These are phyloP conservation scores for Actenoides hombroni DNA, from an alignment of 2,113 vertebrate genomes.

Conservation along the genomic window DNA sequence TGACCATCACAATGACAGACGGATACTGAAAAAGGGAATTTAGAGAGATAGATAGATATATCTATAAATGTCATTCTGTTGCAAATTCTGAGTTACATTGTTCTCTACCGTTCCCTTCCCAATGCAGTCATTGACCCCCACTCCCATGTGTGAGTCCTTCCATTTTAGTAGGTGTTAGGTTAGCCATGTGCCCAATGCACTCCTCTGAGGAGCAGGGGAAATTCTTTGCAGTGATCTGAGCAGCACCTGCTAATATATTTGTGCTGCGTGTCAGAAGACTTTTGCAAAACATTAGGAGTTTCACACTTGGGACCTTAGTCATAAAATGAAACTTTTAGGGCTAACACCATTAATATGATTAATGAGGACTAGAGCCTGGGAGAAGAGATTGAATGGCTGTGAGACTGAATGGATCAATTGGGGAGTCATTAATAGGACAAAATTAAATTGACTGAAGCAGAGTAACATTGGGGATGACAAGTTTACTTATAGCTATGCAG, in stretches of 20 bases:
- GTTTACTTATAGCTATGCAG: constrained; percentile 9
- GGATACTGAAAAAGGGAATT: not conserved
- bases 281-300: not conserved
- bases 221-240: not conserved
- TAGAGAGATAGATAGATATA: not conserved
- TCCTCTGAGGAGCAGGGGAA: not conserved
- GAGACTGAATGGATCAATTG: not conserved
- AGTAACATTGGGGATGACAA: constrained; percentile 3
- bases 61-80: not conserved
- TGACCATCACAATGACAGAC: not conserved
- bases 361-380: constrained; percentile 7
- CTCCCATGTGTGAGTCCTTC: not conserved
- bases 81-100: not conserved
- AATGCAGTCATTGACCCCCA: rapidly evolving
- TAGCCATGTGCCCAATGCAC: not conserved
- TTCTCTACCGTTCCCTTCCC: not conserved
- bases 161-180: not conserved
- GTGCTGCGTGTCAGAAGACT: not conserved
- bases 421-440: not conserved
- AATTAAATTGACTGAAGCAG: constrained; percentile 48
- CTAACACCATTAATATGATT: constrained; percentile 30
- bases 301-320: not conserved
- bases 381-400: not conserved
- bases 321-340: constrained; percentile 16
- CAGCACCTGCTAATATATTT: not conserved